phyloP scores from a whole-genome alignment of 2,113 vertebrate genomes.

The Phalacrocorax brasilianus region DNA sequence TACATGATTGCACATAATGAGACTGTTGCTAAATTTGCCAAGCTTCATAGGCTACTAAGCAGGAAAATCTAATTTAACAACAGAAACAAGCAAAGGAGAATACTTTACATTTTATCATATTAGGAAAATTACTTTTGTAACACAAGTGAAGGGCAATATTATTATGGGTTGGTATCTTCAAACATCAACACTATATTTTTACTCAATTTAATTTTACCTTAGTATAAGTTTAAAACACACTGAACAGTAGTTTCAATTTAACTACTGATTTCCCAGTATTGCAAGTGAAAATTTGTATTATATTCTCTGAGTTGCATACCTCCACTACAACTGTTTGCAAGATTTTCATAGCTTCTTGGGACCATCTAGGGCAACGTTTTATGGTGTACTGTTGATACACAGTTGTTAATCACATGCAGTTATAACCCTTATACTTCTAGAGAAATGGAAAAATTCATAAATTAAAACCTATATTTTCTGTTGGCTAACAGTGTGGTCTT shows the following conservation, averaged over 20 bases:
- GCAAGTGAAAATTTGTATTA: background rate
- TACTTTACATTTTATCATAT: background rate
- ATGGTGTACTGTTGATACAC: background rate
- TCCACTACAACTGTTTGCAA: background rate
- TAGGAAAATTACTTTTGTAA: background rate
- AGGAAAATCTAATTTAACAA: slow-evolving; percentile 28
- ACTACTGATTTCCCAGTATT: background rate
- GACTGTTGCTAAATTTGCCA: slow-evolving; percentile 14
- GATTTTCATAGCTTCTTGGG: background rate
- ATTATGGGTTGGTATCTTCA: background rate
- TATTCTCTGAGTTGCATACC: background rate
- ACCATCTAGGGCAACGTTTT: background rate
- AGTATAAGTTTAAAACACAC: background rate
- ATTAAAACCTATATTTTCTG: background rate
- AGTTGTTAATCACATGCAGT: background rate
- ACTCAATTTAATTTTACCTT: background rate
- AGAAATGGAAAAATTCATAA: background rate
- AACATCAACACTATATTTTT: background rate
- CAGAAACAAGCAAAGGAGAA: background rate
- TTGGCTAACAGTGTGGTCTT: background rate
- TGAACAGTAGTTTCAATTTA: background rate
- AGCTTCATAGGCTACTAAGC: background rate
- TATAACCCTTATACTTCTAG: background rate
- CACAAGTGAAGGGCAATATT: background rate
- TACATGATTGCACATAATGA: slow-evolving; percentile 28